Percentiles rank a stretch among this genome's conserved stretches.
Conservation (phyloP, 2,113 vertebrate genomes). For the Chauna torquata region DNA sequence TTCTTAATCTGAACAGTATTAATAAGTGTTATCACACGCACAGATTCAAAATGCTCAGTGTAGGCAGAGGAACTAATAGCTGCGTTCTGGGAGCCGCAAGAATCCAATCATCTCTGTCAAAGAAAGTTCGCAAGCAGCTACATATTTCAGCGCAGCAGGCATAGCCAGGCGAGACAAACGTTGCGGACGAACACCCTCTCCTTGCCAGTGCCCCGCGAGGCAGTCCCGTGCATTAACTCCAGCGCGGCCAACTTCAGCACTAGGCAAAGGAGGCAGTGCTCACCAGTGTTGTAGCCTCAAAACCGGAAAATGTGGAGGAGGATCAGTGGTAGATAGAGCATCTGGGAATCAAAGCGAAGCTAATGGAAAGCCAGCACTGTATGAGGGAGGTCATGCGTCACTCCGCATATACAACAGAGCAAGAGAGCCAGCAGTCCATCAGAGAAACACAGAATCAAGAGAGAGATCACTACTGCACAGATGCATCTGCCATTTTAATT, state of each 20-base stretch:
- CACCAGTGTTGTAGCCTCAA: neutral
- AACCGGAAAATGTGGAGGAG: conserved; percentile 14
- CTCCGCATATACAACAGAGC: neutral
- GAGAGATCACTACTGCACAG: neutral
- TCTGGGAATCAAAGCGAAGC: neutral
- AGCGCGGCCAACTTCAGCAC: neutral
- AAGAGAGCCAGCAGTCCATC: neutral
- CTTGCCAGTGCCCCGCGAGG: neutral
- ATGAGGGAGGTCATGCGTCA: neutral
- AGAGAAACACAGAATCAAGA: neutral
- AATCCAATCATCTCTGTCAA: neutral
- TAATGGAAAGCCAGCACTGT: neutral
- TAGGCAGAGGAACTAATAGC: conserved; percentile 17
- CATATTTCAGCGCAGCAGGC: neutral
- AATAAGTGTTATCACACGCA: conserved; percentile 11
- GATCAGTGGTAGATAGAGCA: neutral
- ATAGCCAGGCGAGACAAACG: neutral
- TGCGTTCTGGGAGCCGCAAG: neutral
- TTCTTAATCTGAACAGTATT: neutral
- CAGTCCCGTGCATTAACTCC: neutral
- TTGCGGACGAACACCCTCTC: neutral
- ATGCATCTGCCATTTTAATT: conserved; percentile 53
- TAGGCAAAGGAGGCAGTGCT: neutral
- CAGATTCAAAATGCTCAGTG: neutral
- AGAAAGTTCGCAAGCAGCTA: neutral